phyloP scores from a whole-genome alignment of 2,888 invertebrate genomes.

The Ochlodes sylvanus region DNA sequence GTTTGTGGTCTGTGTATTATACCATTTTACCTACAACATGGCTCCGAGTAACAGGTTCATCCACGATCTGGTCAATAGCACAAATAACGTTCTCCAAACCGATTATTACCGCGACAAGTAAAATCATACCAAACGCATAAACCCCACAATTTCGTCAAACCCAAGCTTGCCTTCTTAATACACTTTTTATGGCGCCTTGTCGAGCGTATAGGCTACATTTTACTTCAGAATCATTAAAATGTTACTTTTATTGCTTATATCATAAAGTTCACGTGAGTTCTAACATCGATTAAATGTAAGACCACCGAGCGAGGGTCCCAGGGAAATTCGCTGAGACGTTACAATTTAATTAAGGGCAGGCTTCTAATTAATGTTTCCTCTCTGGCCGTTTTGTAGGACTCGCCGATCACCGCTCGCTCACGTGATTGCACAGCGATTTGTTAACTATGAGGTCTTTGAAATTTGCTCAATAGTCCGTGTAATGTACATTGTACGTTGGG shows the following conservation, averaged over 20 bases:
- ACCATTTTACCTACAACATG: no score
- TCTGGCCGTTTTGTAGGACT: conserved; percentile 46
- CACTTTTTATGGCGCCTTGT: conserved; percentile 43
- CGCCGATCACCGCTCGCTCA: conserved; percentile 40
- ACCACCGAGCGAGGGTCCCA: conserved; percentile 65
- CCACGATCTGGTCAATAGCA: conserved; percentile 28
- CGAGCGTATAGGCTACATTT: conserved; percentile 45
- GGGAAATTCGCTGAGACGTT: conserved; percentile 79
- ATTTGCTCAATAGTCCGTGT: conserved; percentile 35
- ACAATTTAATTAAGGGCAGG: conserved; percentile 77
- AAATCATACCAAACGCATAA: conserved; percentile 32
- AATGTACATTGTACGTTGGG: conserved; percentile 13
- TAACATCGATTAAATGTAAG: conserved; percentile 56
- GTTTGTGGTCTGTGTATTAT: background rate
- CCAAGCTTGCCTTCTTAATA: conserved; percentile 33
- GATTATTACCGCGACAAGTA: conserved; percentile 32
- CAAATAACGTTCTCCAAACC: conserved; percentile 25
- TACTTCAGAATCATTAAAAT: conserved; percentile 59
- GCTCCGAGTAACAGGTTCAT: conserved; percentile 10
- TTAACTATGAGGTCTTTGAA: conserved; percentile 23
- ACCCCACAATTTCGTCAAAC: conserved; percentile 35
- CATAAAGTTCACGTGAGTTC: conserved; percentile 58
- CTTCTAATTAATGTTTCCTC: conserved; percentile 69
- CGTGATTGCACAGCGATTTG: conserved; percentile 37
- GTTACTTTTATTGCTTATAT: conserved; percentile 59